Conservation (phyloP, 1,140 invertebrate species). For the Asbolus verrucosus region DNA sequence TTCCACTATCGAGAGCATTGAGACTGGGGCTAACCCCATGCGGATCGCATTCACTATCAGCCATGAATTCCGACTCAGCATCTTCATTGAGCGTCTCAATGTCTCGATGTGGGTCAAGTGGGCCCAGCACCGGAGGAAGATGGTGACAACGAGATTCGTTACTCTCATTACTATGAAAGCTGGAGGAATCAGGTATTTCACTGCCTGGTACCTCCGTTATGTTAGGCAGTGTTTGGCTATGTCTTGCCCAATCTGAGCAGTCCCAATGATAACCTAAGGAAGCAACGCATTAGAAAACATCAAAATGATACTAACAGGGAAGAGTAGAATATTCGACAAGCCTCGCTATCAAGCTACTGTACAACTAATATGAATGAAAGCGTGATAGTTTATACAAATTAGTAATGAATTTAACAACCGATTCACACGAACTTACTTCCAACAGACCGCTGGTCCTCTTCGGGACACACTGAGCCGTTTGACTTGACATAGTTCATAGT, state of each 20-base stretch:
- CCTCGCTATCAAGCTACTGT: no score
- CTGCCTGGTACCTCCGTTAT: slow-evolving; percentile 92
- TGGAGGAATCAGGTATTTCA: slow-evolving; percentile 91
- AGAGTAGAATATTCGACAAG: not conserved
- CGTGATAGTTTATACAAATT: slow-evolving; percentile 1
- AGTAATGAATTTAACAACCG: slow-evolving; percentile 6
- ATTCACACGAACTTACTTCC: slow-evolving; percentile 60
- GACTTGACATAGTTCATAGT: slow-evolving; percentile 50
- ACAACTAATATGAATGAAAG: no score
- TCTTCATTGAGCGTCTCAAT: slow-evolving; percentile 79
- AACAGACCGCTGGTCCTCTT: slow-evolving; percentile 61
- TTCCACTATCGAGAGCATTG: slow-evolving; percentile 75
- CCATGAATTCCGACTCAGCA: slow-evolving; percentile 77
- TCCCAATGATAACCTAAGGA: slow-evolving; percentile 92
- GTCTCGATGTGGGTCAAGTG: slow-evolving; percentile 71
- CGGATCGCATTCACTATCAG: slow-evolving; percentile 74
- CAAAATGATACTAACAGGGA: slow-evolving; percentile 23
- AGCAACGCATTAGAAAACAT: slow-evolving; percentile 39
- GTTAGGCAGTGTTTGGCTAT: slow-evolving; percentile 86
- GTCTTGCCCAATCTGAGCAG: slow-evolving; percentile 93
- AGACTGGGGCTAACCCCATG: slow-evolving; percentile 72
- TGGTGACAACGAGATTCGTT: slow-evolving; percentile 79
- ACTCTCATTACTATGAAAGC: slow-evolving; percentile 89
- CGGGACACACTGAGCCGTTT: slow-evolving; percentile 51
- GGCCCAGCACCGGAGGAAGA: slow-evolving; percentile 60